phyloP scores from a whole-genome alignment of 2,113 vertebrate species.

The Paradoxurus hermaphroditus region DNA sequence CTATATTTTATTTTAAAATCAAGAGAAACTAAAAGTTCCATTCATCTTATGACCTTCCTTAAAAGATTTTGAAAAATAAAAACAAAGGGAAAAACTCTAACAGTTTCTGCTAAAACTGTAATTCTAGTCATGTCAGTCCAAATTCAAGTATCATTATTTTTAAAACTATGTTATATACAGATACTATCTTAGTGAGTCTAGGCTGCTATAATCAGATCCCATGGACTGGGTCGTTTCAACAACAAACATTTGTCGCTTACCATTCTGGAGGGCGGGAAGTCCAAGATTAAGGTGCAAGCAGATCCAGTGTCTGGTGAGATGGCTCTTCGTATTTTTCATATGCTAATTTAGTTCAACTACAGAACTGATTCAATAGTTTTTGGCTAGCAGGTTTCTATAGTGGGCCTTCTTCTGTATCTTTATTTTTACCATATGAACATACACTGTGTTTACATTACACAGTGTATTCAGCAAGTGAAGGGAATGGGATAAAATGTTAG shows the following conservation, averaged over 20 bases:
- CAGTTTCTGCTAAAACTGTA: neutral
- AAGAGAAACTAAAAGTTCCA: neutral
- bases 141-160: neutral
- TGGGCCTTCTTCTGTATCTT: neutral
- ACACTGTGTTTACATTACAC: neutral
- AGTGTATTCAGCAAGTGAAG: neutral
- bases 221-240: neutral
- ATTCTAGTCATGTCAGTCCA: neutral
- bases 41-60: neutral
- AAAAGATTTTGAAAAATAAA: neutral
- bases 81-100: neutral
- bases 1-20: neutral
- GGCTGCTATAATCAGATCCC: neutral
- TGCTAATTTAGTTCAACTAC: neutral
- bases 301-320: neutral
- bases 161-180: neutral
- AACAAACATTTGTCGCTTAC: neutral
- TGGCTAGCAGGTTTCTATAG: neutral
- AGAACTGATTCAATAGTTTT: neutral
- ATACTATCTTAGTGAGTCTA: neutral
- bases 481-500: neutral
- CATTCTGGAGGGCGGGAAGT: neutral
- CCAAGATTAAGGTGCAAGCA: neutral
- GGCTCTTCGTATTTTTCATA: neutral
- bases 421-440: neutral